Base-by-base conservation (phyloP, 2,797 vertebrate genomes). In the Remorina albescens region DNA sequence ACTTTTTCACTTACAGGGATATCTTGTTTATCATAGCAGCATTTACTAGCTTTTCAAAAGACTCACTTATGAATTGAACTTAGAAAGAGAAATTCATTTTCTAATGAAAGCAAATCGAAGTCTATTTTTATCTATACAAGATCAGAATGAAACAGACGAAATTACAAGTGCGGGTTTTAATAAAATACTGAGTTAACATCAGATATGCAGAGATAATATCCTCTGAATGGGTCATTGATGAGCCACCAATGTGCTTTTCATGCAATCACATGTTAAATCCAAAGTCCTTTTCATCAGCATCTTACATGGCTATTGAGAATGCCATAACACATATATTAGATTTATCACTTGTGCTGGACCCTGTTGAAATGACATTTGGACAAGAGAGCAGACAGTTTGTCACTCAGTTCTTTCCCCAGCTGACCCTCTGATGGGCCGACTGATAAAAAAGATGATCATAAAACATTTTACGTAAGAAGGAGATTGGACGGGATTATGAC, bases 401-500 rank as follows among this genome's bases (percentile, higher is more conserved):
- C 64, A 50, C 66, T 65, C 32, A 0, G 23, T 42, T 74, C 44
- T 56, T 70, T 65, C 68, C 81, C 78, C 25, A 0, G 34, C 39
- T 84, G 86, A 84, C 83, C 78, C 51, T 30, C 60, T 70, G 80
- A 84, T 84, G 69, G 6, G 46, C 53, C 73, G 46, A 34, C 58
- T 5, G 34, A 87, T 76, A 55, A 85, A 84, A 85, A 77, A 81
- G 58, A 90, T 83, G 58, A 89, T 89, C 80, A 85, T 84, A 88
- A 90, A 91, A 84, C 83, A 84, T 91, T 92, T 92, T 90, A 91
- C 50, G 57, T 91, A 90, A 92, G 82, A 81, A 67, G 71, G 85
- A 86, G 85, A 90, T 91, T 90, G 86, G 46, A 30, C 4, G 1
- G 88, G 89, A 92, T 93, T 92, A 91, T 74, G 76, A 68, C 41